Evolutionary conservation across 2,797 vertebrate species (phyloP).

Genomic region (Astyanax mexicanus): DNA sequence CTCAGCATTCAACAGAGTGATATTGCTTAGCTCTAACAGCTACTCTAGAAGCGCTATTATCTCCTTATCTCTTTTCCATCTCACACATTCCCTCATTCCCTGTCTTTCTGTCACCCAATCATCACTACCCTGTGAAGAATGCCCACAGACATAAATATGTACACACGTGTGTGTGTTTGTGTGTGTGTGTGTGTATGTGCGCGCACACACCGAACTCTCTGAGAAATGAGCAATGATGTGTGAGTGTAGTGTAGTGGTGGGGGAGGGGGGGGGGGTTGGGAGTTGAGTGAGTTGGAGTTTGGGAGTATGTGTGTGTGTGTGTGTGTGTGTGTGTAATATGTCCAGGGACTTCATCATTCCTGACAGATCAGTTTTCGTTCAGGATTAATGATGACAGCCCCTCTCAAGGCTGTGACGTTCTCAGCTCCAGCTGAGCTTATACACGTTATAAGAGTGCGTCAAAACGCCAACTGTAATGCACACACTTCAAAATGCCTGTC

Average conservation of each 20-base stretch:
- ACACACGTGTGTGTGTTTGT: background rate
- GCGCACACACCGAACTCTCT: slow-evolving; percentile 15
- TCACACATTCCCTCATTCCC: slow-evolving; percentile 7
- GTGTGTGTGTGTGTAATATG: too few relatives aligned
- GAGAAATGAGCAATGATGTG: slow-evolving; percentile 34
- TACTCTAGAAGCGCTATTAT: background rate
- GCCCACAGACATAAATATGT: slow-evolving; percentile 23
- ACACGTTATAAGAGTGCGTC: background rate
- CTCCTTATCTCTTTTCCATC: slow-evolving; percentile 12
- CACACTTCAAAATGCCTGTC: background rate
- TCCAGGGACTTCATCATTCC: slow-evolving; percentile 26
- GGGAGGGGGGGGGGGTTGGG: background rate
- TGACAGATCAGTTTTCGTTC: slow-evolving; percentile 36
- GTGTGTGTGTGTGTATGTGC: too few relatives aligned
- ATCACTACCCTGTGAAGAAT: slow-evolving; percentile 18
- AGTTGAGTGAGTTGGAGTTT: background rate
- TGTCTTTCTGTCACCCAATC: slow-evolving; percentile 22
- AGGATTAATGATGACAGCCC: slow-evolving; percentile 49
- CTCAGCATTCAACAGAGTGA: background rate
- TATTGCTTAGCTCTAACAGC: slow-evolving; percentile 1
- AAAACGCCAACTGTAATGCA: background rate
- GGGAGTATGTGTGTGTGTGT: slow-evolving; percentile 24
- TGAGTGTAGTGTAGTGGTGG: slow-evolving; percentile 1
- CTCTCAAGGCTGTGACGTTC: slow-evolving; percentile 14
- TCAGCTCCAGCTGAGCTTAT: background rate